Conservation (phyloP, 1,140 invertebrate genomes). For the Diorhabda carinulata region DNA sequence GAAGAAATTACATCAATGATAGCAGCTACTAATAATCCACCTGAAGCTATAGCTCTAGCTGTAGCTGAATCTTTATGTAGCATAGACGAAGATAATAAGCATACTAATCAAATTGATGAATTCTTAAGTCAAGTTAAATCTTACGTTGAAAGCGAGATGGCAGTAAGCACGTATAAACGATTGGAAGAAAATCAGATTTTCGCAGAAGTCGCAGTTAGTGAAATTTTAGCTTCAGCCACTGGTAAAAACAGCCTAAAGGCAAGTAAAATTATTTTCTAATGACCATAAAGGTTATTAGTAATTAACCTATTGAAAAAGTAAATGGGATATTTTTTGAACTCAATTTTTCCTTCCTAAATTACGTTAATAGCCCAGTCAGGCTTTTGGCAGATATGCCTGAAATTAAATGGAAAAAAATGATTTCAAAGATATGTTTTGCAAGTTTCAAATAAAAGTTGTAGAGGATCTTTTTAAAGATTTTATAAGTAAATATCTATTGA, state of each 20-base stretch:
- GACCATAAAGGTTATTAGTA: too few relatives aligned
- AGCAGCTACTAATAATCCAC: slow-evolving; percentile 14
- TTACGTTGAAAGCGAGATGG: slow-evolving; percentile 43
- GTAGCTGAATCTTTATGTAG: slow-evolving; percentile 71
- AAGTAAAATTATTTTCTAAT: background rate
- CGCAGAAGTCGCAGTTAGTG: slow-evolving; percentile 53
- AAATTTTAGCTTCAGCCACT: slow-evolving; percentile 52
- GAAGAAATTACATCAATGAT: slow-evolving; percentile 30
- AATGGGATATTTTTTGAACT: too few relatives aligned
- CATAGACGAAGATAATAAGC: slow-evolving; percentile 72
- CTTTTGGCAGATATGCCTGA: too few relatives aligned
- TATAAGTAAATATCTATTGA: too few relatives aligned
- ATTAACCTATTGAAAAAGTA: too few relatives aligned
- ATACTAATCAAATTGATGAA: slow-evolving; percentile 62
- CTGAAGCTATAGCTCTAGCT: slow-evolving; percentile 50
- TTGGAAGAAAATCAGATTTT: slow-evolving; percentile 51
- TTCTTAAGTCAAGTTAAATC: slow-evolving; percentile 54
- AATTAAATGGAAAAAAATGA: too few relatives aligned
- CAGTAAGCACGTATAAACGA: slow-evolving; percentile 45
- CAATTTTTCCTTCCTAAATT: too few relatives aligned
- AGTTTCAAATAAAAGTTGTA: too few relatives aligned
- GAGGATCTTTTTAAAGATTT: too few relatives aligned
- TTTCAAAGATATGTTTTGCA: too few relatives aligned
- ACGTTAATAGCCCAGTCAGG: too few relatives aligned
- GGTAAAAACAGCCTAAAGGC: slow-evolving; percentile 57